phyloP scores from a whole-genome alignment of 2,113 vertebrate genomes.

The Theropithecus gelada region DNA sequence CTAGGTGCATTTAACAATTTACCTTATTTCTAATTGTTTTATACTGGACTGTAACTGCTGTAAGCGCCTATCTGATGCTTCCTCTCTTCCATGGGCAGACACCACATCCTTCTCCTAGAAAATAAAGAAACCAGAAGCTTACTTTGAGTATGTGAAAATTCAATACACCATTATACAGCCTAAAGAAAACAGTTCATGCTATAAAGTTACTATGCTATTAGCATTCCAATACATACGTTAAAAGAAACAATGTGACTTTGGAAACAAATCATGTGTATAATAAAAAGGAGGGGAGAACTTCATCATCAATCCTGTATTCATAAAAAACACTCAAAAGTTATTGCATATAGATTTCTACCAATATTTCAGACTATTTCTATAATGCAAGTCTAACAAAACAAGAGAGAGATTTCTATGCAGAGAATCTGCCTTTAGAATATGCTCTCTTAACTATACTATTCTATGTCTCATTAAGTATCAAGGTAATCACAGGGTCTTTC shows the following conservation, averaged over 20 bases:
- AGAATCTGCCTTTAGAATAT: not conserved
- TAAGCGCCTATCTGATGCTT: conserved; percentile 87
- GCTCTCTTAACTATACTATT: not conserved
- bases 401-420: not conserved
- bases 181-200: not conserved
- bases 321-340: not conserved
- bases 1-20: conserved; percentile 41
- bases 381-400: not conserved
- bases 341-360: not conserved
- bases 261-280: not conserved
- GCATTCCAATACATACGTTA: not conserved
- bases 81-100: conserved; percentile 89
- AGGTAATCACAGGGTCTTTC: not conserved
- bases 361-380: not conserved
- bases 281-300: not conserved
- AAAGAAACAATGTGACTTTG: not conserved
- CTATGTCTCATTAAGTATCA: not conserved
- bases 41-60: conserved; percentile 90
- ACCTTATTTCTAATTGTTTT: conserved; percentile 92
- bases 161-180: not conserved
- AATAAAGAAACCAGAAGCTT: conserved; percentile 3
- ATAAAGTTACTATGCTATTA: not conserved
- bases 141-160: conserved; percentile 7
- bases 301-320: not conserved
- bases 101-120: conserved; percentile 89